A percentile compares a stretch with the other conserved stretches of the same genome.
These are phyloP conservation scores for Synchiropus splendidus DNA, from an alignment of 2,113 vertebrate genomes.

Conservation along the genomic window DNA sequence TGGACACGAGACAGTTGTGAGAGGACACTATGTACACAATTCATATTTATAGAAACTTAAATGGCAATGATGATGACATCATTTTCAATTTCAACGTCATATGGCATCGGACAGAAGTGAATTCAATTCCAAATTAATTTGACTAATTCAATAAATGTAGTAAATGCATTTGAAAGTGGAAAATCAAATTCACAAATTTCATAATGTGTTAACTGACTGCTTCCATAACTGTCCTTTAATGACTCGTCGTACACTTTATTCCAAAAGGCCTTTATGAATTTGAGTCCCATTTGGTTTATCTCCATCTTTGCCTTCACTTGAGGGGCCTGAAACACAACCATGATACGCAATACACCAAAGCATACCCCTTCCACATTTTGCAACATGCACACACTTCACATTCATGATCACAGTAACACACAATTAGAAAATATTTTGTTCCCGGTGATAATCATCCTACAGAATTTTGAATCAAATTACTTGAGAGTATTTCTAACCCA, in stretches of 20 bases:
- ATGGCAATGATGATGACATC: slow-evolving; percentile 67
- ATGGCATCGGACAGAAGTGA: slow-evolving; percentile 70
- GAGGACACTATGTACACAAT: slow-evolving; percentile 54
- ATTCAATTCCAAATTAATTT: slow-evolving; percentile 50
- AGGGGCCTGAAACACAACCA: slow-evolving; percentile 5
- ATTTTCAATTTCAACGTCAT: slow-evolving; percentile 62
- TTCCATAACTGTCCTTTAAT: background rate
- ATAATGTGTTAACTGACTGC: too few species aligned
- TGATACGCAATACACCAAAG: slow-evolving; percentile 15
- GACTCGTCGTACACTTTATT: background rate
- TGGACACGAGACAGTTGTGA: slow-evolving; percentile 20
- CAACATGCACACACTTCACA: slow-evolving; percentile 39
- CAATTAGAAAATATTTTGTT: slow-evolving; percentile 18
- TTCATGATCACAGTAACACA: slow-evolving; percentile 32
- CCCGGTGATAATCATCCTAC: slow-evolving; percentile 11
- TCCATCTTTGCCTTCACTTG: background rate
- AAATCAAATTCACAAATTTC: too few species aligned
- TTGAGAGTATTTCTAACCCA: slow-evolving; percentile 15
- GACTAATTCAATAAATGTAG: slow-evolving; percentile 13
- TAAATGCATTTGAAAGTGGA: slow-evolving; percentile 11
- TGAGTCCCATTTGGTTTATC: slow-evolving; percentile 1
- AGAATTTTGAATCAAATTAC: slow-evolving; percentile 17
- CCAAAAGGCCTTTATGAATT: slow-evolving; percentile 1
- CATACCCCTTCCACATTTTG: slow-evolving; percentile 18
- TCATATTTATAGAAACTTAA: slow-evolving; percentile 61